These are phyloP conservation scores for Myripristis jacobus DNA, from an alignment of 2,797 vertebrate species.

Conservation along the genomic window DNA sequence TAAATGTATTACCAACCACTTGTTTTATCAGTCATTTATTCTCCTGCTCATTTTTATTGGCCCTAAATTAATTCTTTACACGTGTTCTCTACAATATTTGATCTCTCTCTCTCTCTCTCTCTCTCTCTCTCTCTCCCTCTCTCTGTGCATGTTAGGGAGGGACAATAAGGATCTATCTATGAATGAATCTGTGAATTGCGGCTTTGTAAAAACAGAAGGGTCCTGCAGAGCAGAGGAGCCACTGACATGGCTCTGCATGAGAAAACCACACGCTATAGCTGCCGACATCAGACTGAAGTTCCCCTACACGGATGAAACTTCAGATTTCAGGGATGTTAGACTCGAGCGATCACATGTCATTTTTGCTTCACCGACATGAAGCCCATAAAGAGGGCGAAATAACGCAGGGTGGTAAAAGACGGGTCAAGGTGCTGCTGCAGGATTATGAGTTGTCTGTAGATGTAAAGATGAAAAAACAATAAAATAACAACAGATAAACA, in stretches of 20 bases:
- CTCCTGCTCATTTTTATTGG: background rate
- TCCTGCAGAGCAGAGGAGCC: slow-evolving; percentile 14
- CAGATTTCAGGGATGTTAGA: background rate
- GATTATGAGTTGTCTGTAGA: background rate
- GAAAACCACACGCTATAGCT: slow-evolving; percentile 1
- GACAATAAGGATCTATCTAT: background rate
- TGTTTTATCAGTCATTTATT: background rate
- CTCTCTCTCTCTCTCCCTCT: background rate
- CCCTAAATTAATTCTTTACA: background rate
- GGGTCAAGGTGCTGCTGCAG: background rate
- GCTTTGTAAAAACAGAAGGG: slow-evolving; percentile 26
- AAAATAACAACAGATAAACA: no score
- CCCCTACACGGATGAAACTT: background rate
- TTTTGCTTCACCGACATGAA: background rate
- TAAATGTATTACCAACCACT: slow-evolving; percentile 14
- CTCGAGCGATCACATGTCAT: background rate
- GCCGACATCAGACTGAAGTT: background rate
- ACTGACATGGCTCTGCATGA: slow-evolving; percentile 29
- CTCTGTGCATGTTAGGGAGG: background rate
- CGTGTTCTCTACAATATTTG: background rate
- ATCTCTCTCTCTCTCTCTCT: no score
- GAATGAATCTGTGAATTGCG: slow-evolving; percentile 21
- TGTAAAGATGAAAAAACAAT: no score
- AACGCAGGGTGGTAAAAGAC: no score
- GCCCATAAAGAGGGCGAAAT: no score